phyloP scores from a whole-genome alignment of 2,797 vertebrate species.

The Pitangus sulphuratus region DNA sequence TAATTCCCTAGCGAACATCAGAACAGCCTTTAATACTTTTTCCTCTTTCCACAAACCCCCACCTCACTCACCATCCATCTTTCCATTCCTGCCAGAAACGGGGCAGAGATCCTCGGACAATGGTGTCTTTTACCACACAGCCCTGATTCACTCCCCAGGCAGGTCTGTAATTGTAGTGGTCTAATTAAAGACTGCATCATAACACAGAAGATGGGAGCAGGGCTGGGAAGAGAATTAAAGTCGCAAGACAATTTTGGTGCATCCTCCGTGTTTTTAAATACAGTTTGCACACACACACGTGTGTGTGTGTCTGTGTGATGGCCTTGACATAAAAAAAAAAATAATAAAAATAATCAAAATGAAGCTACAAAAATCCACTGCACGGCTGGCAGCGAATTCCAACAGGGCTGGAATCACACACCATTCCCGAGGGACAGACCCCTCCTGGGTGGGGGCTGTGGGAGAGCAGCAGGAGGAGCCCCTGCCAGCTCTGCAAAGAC shows the following conservation, averaged over 20 bases:
- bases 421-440: background rate
- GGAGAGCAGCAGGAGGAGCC: background rate
- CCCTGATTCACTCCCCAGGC: slow-evolving; percentile 40
- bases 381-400: background rate
- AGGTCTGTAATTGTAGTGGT: slow-evolving; percentile 58
- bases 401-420: background rate
- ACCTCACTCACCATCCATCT: background rate
- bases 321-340: background rate
- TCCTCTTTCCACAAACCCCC: background rate
- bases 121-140: slow-evolving; percentile 35
- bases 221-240: slow-evolving; percentile 17
- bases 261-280: background rate
- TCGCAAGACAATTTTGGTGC: background rate
- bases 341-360: background rate
- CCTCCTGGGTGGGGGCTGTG: background rate
- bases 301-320: background rate
- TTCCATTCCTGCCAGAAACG: slow-evolving; percentile 6
- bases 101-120: slow-evolving; percentile 37
- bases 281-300: background rate
- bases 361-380: background rate
- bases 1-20: background rate
- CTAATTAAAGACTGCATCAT: slow-evolving; percentile 54
- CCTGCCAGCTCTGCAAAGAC: fast-evolving
- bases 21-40: background rate
- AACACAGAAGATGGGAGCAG: background rate